Conservation (phyloP, 2,888 invertebrate species). For the Agrotis exclamationis region DNA sequence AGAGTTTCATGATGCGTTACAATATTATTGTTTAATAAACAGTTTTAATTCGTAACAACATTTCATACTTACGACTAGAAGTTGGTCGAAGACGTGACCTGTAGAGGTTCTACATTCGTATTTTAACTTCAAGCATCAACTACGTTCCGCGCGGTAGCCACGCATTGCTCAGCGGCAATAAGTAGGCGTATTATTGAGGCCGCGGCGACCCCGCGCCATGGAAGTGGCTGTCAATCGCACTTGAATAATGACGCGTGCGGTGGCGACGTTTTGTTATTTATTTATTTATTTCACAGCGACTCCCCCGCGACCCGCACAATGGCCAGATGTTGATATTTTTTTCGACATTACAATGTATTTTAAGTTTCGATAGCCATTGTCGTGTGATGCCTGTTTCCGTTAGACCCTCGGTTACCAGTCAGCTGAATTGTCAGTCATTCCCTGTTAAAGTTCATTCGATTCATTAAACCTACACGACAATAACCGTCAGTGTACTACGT, state of each 20-base stretch:
- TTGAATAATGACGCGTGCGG: slow-evolving; percentile 90
- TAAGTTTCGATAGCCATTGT: slow-evolving; percentile 83
- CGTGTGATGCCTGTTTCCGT: slow-evolving; percentile 83
- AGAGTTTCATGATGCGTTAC: too few species aligned
- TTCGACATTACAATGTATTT: slow-evolving; percentile 87
- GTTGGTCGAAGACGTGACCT: too few species aligned
- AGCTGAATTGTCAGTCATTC: slow-evolving; percentile 64
- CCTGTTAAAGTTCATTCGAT: slow-evolving; percentile 56
- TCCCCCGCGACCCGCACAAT: slow-evolving; percentile 87
- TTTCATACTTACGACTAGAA: background rate
- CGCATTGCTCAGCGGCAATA: slow-evolving; percentile 79
- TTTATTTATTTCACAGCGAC: slow-evolving; percentile 84
- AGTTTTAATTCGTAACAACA: too few species aligned
- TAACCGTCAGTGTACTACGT: too few species aligned
- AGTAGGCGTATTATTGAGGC: slow-evolving; percentile 90
- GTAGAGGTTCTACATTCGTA: background rate
- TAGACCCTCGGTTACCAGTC: slow-evolving; percentile 69
- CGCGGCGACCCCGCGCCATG: slow-evolving; percentile 73
- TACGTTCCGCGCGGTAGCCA: slow-evolving; percentile 12
- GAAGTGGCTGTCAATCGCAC: slow-evolving; percentile 90
- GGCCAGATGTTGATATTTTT: slow-evolving; percentile 91
- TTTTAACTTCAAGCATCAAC: slow-evolving; percentile 49
- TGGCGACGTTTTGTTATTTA: slow-evolving; percentile 88
- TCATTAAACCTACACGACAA: slow-evolving; percentile 41
- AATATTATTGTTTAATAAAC: too few species aligned